Base-by-base conservation (phyloP, 2,888 invertebrate genomes). In the Cataglyphis rosenhaueri region DNA sequence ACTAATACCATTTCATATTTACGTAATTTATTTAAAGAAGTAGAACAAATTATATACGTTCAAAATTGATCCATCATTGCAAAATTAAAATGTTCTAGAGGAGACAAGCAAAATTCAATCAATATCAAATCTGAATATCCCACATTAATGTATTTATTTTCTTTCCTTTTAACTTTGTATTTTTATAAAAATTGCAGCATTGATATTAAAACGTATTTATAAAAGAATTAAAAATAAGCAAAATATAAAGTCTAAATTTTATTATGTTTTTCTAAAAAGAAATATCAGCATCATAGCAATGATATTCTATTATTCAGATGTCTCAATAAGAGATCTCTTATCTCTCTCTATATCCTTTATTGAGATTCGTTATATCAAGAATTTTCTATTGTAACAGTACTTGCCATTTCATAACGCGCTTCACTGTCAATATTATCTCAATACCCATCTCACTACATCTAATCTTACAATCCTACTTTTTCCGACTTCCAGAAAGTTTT, bases 401-500 rank as follows among this genome's bases (percentile, higher is more conserved):
- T 52, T 52, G n/a, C 8, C 8, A 25, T 65, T 32, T 18, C 18
- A 65, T 4, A 12, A 25, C 5, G n/a, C 25, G 10, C 3, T 32
- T 18, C 38, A 66, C 8, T 35, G 62, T 68, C 59, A 44, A 70
- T 79, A 70, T 25, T 48, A 59, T 68, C 44, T 78, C 38, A 44
- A 68, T 35, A 32, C 29, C 8, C 32, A 3, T 68, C 18, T 59
- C 59, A 25, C 68, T 35, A n/a, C 18, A 70, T 1, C 44, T 70
- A 70, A 70, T 79, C 44, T 79, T 35, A 18, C 59, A 68, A 44
- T 59, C 21, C 18, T 59, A 44, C 35, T 79, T 79, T 79, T 52
- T 79, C 48, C 35, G 70, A 44, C 70, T 59, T 78, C 44, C 44
- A 52, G 68, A 68, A 81, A 73, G 41, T 73, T 73, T 81, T 2